A percentile compares a stretch with the other conserved stretches of the same genome.
Evolutionary conservation across 2,113 vertebrate species (phyloP).

Genomic region (Dascyllus trimaculatus): DNA sequence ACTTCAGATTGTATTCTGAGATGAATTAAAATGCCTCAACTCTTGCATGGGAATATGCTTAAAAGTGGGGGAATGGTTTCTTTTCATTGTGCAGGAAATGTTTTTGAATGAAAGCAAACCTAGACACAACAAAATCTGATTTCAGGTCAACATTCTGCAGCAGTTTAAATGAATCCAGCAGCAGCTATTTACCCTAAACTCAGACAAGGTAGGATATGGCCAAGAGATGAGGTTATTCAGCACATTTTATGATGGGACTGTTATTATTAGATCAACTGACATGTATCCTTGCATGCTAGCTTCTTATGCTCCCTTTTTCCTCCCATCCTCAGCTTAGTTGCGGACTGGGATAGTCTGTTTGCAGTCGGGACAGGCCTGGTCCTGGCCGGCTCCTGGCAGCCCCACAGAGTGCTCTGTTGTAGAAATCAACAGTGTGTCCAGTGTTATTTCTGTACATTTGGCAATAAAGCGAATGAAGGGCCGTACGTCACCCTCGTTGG

Average conservation of each 20-base stretch:
- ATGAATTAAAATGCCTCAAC: background rate
- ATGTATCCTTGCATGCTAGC: background rate
- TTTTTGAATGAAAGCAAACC: background rate
- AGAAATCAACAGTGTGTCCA: conserved; percentile 95
- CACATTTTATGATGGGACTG: background rate
- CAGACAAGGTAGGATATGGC: background rate
- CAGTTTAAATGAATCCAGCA: conserved; percentile 8
- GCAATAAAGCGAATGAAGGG: conserved; percentile 98
- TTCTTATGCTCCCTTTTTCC: background rate
- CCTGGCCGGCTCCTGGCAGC: conserved; percentile 87
- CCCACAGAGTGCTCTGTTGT: conserved; percentile 92
- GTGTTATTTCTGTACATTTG: conserved; percentile 93
- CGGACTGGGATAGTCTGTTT: conserved; percentile 90
- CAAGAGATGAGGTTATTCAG: background rate
- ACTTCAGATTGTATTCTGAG: background rate
- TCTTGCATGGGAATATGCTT: background rate
- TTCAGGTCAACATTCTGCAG: conserved; percentile 10
- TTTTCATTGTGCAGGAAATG: background rate
- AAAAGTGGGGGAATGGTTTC: background rate
- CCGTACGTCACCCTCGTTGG: conserved; percentile 95
- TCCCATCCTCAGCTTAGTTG: conserved; percentile 71
- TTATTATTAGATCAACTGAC: background rate
- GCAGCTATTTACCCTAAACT: conserved; percentile 3
- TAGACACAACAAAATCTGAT: background rate
- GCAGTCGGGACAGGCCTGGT: conserved; percentile 79